These are phyloP conservation scores for Percina caprodes DNA, from an alignment of 2,113 vertebrate genomes.

Conservation along the genomic window DNA sequence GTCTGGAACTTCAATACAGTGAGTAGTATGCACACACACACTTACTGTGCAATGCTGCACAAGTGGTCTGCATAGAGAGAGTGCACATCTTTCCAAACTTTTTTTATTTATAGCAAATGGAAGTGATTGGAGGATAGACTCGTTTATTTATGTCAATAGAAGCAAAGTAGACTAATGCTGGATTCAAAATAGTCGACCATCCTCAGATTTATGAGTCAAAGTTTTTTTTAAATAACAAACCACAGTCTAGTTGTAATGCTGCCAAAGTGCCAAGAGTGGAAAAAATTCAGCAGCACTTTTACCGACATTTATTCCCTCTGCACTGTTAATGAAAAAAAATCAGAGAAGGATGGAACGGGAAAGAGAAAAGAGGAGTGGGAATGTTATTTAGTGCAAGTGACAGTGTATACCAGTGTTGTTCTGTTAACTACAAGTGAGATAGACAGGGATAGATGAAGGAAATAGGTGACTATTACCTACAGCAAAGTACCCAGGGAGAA, in stretches of 20 bases:
- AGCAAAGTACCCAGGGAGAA: neutral
- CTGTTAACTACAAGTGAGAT: neutral
- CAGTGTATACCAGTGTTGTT: conserved; percentile 5
- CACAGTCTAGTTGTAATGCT: conserved; percentile 3
- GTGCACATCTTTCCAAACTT: neutral
- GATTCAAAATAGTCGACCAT: conserved; percentile 11
- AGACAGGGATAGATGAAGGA: conserved; percentile 9
- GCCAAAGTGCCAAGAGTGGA: conserved; percentile 4
- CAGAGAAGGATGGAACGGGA: neutral
- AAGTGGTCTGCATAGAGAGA: conserved; percentile 1
- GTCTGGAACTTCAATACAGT: conserved; percentile 84
- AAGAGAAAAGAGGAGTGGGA: neutral
- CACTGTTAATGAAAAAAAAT: neutral
- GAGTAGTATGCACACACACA: conserved; percentile 66
- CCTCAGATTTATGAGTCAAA: neutral
- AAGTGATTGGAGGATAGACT: neutral
- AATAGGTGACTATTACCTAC: neutral
- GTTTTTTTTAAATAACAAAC: neutral
- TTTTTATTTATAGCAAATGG: neutral
- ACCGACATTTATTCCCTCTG: neutral
- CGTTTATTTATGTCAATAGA: neutral
- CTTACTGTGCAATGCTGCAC: neutral
- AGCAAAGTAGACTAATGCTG: neutral
- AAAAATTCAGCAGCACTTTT: conserved; percentile 2
- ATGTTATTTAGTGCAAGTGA: neutral